phyloP scores from a whole-genome alignment of 2,797 vertebrate species.

The Galagoides demidoff region DNA sequence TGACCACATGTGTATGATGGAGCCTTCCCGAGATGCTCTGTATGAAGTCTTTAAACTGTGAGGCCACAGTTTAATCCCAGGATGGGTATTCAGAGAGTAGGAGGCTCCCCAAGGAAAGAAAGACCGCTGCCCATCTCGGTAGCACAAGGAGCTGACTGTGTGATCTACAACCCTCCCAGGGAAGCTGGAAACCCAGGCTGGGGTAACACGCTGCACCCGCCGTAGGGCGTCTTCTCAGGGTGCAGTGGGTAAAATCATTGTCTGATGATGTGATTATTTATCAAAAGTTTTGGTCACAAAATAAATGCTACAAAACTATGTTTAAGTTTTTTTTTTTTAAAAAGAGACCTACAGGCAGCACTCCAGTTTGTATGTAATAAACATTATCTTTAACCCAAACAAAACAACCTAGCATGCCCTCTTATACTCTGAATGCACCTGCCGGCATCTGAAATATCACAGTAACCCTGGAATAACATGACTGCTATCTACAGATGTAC shows the following conservation, averaged over 20 bases:
- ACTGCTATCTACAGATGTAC: neutral
- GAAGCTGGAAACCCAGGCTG: neutral
- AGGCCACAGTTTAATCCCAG: neutral
- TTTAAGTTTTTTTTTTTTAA: neutral
- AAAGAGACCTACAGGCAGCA: neutral
- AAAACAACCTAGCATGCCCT: neutral
- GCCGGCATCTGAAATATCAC: neutral
- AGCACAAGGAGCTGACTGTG: neutral
- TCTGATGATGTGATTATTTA: neutral
- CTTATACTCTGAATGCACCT: neutral
- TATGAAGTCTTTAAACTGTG: neutral
- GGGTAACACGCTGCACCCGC: neutral
- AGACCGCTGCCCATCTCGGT: neutral
- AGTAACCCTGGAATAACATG: neutral
- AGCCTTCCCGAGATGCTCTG: neutral
- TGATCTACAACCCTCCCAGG: neutral
- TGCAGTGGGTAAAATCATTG: neutral
- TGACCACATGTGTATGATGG: neutral
- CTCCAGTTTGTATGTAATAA: neutral
- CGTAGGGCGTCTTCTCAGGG: neutral
- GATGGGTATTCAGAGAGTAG: neutral
- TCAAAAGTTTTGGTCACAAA: slow-evolving; percentile 4
- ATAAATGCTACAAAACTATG: neutral
- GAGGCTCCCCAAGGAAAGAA: neutral
- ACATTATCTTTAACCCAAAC: neutral